These are phyloP conservation scores for Nicator chloris DNA, from an alignment of 2,113 vertebrate species.

Conservation along the genomic window DNA sequence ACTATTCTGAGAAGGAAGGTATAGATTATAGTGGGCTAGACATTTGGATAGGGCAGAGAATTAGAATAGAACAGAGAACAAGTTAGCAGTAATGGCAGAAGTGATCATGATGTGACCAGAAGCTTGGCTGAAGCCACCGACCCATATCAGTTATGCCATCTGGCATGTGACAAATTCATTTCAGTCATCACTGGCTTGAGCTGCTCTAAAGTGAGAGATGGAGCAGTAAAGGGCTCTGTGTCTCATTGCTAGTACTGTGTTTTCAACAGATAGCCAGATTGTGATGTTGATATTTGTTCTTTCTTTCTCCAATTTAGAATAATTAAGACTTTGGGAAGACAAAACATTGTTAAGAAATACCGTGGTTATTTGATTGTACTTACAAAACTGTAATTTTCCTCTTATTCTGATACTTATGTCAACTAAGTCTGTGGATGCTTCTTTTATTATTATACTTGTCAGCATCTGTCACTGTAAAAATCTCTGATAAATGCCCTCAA, in stretches of 20 bases:
- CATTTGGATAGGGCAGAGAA: not conserved
- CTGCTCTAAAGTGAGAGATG: not conserved
- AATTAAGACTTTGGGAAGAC: not conserved
- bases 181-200: not conserved
- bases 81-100: not conserved
- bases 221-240: not conserved
- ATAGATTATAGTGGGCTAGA: not conserved
- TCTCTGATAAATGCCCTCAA: not conserved
- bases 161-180: constrained; percentile 14
- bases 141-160: not conserved
- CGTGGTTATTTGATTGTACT: not conserved
- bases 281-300: not conserved
- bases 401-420: not conserved
- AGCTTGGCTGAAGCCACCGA: not conserved
- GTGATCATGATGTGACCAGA: not conserved
- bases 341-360: not conserved
- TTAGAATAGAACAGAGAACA: not conserved
- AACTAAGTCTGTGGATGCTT: not conserved
- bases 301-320: not conserved
- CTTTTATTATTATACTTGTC: constrained; percentile 18
- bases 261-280: not conserved
- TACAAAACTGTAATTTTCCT: not conserved
- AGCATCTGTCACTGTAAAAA: constrained; percentile 4
- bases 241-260: not conserved
- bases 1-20: not conserved